Evolutionary conservation across 2,797 vertebrate genomes (phyloP), one percentile per base, ranked within the genome.

Genomic region (Streptopelia turtur): DNA sequence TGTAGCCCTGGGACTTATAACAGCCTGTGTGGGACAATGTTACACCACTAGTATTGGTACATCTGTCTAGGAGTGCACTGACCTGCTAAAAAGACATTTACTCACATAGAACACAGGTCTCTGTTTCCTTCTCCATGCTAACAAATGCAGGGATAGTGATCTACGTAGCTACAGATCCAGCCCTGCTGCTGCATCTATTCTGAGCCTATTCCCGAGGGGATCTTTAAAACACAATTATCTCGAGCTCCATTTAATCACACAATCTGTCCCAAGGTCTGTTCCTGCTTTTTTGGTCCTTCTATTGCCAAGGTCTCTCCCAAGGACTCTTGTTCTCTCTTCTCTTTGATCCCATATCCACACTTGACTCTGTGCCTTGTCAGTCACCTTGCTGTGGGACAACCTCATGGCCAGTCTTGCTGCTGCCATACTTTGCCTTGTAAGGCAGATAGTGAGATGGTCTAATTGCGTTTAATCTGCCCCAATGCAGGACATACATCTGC

Each of bases 151-250:
- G 1, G 1, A 41, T 64, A 90, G 52, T 66, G 66, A 21, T 49
- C 55, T 79, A 37, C 1, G 1, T 33, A 68, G 52, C 60, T 85
- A 55, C n/a, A 77, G 68, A 91, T 74, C 71, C 30, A 85, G 5
- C 56, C 65, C 81, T 39, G 31, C 66, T 87, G 43, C 84, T 87
- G 50, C 56, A 25, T 85, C 86, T 93, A 18, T 93, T 95, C 71
- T 71, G 39, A 80, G 71, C 41, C 33, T 33, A 64, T 84, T 90
- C 24, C 93, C 88, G 56, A 74, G 64, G 83, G 90, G 81, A 87
- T 87, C 92, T 91, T 87, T 89, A 95, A 89, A 95, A 87, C 60
- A 85, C 68, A 87, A 68, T 93, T 87, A 90, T 90, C 74, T 95
- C 61, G 23, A 83, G 68, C 78, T 90, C 92, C 75, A 61, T 49